phyloP scores from a whole-genome alignment of 2,113 vertebrate genomes.

The Agapornis roseicollis region DNA sequence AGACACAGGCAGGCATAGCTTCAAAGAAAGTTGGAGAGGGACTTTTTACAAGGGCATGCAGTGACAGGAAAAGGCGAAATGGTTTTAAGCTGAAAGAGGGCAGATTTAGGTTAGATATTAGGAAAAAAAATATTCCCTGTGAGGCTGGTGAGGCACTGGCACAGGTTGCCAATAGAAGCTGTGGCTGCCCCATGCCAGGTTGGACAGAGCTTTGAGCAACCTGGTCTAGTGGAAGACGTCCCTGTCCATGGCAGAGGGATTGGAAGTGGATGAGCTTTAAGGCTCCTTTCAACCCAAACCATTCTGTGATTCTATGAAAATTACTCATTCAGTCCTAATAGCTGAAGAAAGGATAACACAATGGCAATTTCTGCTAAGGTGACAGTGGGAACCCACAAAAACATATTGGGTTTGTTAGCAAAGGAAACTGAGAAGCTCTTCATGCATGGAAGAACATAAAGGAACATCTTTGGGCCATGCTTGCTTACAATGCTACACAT shows the following conservation, averaged over 20 bases:
- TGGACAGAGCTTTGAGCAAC: background rate
- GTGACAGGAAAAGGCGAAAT: background rate
- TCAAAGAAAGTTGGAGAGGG: background rate
- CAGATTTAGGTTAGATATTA: background rate
- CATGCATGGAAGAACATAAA: background rate
- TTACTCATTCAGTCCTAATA: background rate
- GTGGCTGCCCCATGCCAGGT: background rate
- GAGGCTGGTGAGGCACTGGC: background rate
- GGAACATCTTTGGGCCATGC: background rate
- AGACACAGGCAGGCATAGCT: background rate
- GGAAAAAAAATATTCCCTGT: background rate
- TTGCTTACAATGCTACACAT: background rate
- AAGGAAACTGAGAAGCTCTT: background rate
- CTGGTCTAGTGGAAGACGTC: background rate
- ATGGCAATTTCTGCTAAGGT: background rate
- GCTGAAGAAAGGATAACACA: background rate
- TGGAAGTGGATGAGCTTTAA: background rate
- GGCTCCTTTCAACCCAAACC: background rate
- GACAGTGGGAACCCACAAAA: background rate
- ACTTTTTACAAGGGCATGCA: background rate
- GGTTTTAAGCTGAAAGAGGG: background rate
- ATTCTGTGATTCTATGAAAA: background rate
- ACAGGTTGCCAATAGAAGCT: background rate
- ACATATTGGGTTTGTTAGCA: background rate
- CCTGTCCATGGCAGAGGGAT: background rate